Evolutionary conservation across 2,113 vertebrate species (phyloP), one percentile per base, ranked within the genome.

Genomic region (Arenaria interpres): DNA sequence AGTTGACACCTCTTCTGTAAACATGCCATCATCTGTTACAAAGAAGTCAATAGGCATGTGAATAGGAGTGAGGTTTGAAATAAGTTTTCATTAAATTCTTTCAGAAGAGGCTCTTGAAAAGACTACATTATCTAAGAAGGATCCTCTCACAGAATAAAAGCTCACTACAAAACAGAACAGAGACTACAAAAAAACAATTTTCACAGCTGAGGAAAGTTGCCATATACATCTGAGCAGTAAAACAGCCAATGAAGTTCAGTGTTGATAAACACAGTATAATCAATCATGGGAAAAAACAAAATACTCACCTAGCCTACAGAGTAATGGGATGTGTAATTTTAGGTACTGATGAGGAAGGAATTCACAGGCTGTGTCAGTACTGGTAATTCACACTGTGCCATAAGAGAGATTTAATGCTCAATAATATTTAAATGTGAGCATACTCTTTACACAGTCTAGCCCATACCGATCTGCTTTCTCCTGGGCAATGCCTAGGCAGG

Each of bases 51-150:
- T 39, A 14, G 25, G 45, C 45, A 66, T 28, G 30, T 67, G 46
- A 88, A 30, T 41, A 84, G 59, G 32, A 95, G 14, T 66, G 54
- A 92, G 76, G 45, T 35, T 56, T 69, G 27, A 83, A 85, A 6
- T 35, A 73, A 76, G 16, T 45, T 94, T 92, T 89, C 54, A 87
- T 32, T 77, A n/a, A 48, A 57, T 84, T 80, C 30, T 74, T 86
- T 80, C 54, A 45, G 46, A 94, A 77, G 45, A 57, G 28, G 9
- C 33, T 92, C 28, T 84, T 94, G 73, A 77, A 94, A 74, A 86
- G 20, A 64, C 33, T 68, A 10, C 0, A 3, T 48, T 53, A 24
- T n/a, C 43, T 25, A 33, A 72, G 35, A 66, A 74, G 27, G 41
- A 68, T 37, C 21, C 32, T 33, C 14, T 92, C 50, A 69, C n/a